Base-by-base conservation (phyloP, 2,888 invertebrate genomes). In the Rhamnusium bicolor region DNA sequence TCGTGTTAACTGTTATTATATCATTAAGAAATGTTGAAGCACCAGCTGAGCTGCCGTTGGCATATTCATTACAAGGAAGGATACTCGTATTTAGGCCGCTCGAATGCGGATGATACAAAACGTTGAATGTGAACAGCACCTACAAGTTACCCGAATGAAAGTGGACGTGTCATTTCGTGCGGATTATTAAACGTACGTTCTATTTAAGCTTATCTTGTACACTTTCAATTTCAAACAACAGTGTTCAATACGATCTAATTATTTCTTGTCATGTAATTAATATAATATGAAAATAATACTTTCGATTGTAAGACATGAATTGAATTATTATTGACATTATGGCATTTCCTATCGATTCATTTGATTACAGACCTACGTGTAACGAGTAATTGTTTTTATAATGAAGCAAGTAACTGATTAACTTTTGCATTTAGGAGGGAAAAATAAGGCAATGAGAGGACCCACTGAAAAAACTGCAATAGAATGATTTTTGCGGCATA, bases 221-320 rank as follows among this genome's bases (percentile, higher is more conserved):
- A 51, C 51, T 51, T 51, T 51, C 51, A 18, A 8, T 51, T 51
- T 51, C 51, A 3, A 51, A 51, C 18, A 18, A 18, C 19, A 16
- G 51, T 16, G 18, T 61, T 18, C 18, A 60, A 60, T 18, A 18
- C 40, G 46, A 61, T 61, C 61, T 61, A 61, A 61, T 61, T 61
- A 21, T 61, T 61, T 61, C 40, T 46, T 18, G 61, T 61, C 61
- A 47, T 61, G 61, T 61, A 61, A 61, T 46, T 61, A 46, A 24
- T 29, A 14, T 58, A 58, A 32, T 58, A 18, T 18, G 16, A 51
- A 51, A 61, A 46, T 46, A 61, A 61, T 21, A 61, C 61, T 61
- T 61, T 61, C 61, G n/a, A 24, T 61, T 61, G 21, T 19, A 14
- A 12, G 46, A 61, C 61, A 47, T 61, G 61, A 46, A 46, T 12